Evolutionary conservation across 1,140 invertebrate genomes (phyloP).

Genomic region (Brachystomella parvula): DNA sequence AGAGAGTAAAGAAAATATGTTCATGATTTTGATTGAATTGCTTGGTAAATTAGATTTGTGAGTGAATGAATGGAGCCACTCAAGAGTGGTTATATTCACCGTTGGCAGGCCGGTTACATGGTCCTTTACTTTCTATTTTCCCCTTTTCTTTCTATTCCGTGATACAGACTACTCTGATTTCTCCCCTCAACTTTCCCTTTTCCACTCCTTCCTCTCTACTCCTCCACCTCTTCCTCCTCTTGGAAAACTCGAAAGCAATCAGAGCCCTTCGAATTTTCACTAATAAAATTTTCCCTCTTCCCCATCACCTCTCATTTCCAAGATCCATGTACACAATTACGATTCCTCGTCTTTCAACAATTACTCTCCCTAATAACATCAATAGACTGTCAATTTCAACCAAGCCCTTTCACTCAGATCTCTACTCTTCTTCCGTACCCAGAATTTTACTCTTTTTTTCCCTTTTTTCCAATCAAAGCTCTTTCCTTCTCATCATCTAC

Average conservation of each 20-base stretch:
- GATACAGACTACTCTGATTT: too few relatives aligned
- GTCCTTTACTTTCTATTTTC: background rate
- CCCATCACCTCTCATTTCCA: slow-evolving; percentile 1
- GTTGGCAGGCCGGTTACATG: background rate
- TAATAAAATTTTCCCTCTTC: slow-evolving; percentile 2
- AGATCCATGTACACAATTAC: background rate
- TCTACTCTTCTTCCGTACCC: background rate
- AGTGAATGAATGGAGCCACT: slow-evolving; percentile 6
- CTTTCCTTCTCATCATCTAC: background rate
- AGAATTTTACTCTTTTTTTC: background rate
- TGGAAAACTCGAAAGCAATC: background rate
- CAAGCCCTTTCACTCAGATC: background rate
- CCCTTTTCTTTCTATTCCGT: background rate
- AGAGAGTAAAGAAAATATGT: slow-evolving; percentile 5
- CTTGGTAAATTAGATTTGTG: background rate
- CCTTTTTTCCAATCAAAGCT: background rate
- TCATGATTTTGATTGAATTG: slow-evolving; percentile 10
- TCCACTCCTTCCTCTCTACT: background rate
- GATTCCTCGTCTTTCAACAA: background rate
- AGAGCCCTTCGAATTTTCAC: background rate
- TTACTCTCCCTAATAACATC: slow-evolving; percentile 8
- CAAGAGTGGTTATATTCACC: slow-evolving; percentile 7
- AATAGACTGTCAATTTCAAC: background rate
- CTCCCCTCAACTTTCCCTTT: background rate
- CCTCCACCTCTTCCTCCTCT: too few relatives aligned